Conservation (phyloP, 2,113 vertebrate species). For the Catharus minimus region DNA sequence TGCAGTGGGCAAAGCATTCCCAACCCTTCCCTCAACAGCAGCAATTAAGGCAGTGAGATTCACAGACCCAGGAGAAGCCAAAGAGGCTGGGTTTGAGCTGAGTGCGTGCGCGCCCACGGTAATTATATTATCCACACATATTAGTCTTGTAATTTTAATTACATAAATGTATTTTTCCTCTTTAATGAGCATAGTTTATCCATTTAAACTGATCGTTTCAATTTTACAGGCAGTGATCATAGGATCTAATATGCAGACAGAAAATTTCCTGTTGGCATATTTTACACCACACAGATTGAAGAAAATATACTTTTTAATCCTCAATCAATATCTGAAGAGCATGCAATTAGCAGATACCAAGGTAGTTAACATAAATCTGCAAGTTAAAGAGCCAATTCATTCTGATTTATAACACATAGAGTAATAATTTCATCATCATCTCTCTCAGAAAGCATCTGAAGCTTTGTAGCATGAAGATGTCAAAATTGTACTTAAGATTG, state of each 20-base stretch:
- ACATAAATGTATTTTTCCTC: constrained; percentile 74
- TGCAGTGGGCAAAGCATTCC: not conserved
- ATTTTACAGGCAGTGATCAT: constrained; percentile 75
- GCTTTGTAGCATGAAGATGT: constrained; percentile 57
- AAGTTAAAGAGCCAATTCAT: constrained; percentile 73
- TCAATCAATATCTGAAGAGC: constrained; percentile 76
- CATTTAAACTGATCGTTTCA: constrained; percentile 75
- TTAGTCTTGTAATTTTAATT: constrained; percentile 78
- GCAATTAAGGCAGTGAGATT: constrained; percentile 34
- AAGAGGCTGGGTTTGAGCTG: constrained; percentile 14
- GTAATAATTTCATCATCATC: constrained; percentile 62
- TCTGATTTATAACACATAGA: constrained; percentile 70
- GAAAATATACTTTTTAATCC: constrained; percentile 76
- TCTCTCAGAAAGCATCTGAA: constrained; percentile 61
- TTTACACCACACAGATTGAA: constrained; percentile 73
- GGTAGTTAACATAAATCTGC: constrained; percentile 79
- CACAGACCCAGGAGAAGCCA: constrained; percentile 9
- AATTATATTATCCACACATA: constrained; percentile 74
- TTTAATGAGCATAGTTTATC: constrained; percentile 76
- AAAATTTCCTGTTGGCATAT: constrained; percentile 73
- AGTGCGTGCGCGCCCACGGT: constrained; percentile 33
- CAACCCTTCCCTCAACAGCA: not conserved
- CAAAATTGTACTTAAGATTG: constrained; percentile 58
- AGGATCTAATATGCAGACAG: constrained; percentile 68
- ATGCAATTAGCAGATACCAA: constrained; percentile 72